Base-by-base conservation (phyloP, 1,140 invertebrate genomes). In the Gryon sp. region DNA sequence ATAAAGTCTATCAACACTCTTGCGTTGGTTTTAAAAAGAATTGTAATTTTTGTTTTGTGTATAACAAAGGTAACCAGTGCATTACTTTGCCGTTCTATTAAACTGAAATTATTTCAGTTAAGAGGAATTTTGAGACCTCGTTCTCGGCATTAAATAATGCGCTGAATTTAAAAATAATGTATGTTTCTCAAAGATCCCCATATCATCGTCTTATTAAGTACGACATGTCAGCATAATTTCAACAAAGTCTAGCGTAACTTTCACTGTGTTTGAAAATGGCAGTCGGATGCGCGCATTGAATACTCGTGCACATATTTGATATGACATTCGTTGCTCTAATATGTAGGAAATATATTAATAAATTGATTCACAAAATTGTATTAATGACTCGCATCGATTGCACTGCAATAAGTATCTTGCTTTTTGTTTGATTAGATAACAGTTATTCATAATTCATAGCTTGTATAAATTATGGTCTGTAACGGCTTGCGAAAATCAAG, bases 181-280 rank as follows among this genome's bases (percentile, higher is more conserved):
- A 20, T 14, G 57, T 45, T 62, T 41, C 43, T 55, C 46, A 12
- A 55, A 73, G 46, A 66, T 59, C 28, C 36, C 36, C 28, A 48
- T 55, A 68, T 62, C 62, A 55, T 75, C 40, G 45, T 70, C 36
- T 76, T 65, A 70, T 76, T 65, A 72, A 66, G 60, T 34, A 65
- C 59, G 43, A 66, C 20, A 60, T 66, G 74, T 77, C 74, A 77
- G 66, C 53, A 63, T 77, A 46, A 72, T 77, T 66, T 59, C 53
- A 62, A 41, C 74, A 43, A 57, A 65, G 59, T 41, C 53, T 52
- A 32, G 41, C 46, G 34, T 41, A 77, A 77, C 74, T 77, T 77
- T 77, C 66, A 72, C 66, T 43, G 52, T 65, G 40, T 70, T 45
- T 70, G 65, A 76, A 76, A 76, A 65, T 52, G 22, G 50, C 59